Conservation (phyloP, 2,113 vertebrate species). For the Eurypyga helias region DNA sequence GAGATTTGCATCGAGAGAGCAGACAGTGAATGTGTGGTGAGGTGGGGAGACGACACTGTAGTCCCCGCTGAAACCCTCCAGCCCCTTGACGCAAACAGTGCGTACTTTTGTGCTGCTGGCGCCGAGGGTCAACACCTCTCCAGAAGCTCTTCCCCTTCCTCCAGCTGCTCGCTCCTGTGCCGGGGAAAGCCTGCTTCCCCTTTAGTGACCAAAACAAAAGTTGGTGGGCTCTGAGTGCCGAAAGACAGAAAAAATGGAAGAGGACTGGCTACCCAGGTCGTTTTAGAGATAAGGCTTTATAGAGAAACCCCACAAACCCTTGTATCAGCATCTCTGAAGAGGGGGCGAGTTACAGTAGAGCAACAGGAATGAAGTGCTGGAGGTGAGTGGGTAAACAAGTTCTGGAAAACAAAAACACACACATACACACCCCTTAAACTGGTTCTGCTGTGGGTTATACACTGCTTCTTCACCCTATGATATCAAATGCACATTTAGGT, state of each 20-base stretch:
- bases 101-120: not conserved
- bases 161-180: not conserved
- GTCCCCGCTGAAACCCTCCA: not conserved
- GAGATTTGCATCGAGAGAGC: not conserved
- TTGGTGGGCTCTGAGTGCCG: not conserved
- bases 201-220: not conserved
- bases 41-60: not conserved
- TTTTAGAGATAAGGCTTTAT: not conserved
- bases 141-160: not conserved
- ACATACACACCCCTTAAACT: not conserved
- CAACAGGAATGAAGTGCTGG: not conserved
- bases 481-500: not conserved
- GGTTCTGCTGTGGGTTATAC: not conserved
- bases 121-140: not conserved
- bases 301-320: not conserved
- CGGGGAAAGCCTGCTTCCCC: not conserved
- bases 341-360: not conserved
- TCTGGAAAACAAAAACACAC: not conserved
- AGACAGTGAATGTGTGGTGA: not conserved
- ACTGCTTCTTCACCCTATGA: not conserved
- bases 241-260: not conserved
- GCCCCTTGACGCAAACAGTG: not conserved
- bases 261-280: not conserved
- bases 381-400: not conserved
- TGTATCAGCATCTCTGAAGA: not conserved